phyloP scores from a whole-genome alignment of 2,113 vertebrate species.

The Cephalopterus ornatus region DNA sequence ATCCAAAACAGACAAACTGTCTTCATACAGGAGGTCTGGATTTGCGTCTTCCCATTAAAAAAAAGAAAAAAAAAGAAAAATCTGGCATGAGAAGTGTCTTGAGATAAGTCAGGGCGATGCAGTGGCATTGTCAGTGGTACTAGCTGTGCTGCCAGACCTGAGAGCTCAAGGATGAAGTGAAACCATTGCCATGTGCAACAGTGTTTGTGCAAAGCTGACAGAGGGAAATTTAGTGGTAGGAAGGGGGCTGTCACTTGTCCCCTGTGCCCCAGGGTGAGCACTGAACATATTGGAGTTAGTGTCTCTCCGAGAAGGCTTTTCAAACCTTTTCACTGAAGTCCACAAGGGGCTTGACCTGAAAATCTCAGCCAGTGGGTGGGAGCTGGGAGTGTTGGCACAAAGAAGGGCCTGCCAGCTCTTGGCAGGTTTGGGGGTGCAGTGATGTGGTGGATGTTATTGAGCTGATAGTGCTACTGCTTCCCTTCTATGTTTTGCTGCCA shows the following conservation, averaged over 20 bases:
- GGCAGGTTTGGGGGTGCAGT: neutral
- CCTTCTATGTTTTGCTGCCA: neutral
- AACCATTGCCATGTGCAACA: fast-evolving
- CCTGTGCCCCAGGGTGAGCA: neutral
- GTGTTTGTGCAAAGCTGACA: fast-evolving
- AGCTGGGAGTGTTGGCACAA: neutral
- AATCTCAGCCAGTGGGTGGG: neutral
- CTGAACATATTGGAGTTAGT: neutral
- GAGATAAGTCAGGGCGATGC: neutral
- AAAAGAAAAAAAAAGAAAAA: neutral
- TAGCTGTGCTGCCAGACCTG: neutral
- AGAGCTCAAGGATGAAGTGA: neutral
- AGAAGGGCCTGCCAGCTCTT: neutral
- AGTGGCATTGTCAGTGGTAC: neutral
- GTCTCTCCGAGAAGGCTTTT: neutral
- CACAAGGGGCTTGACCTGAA: neutral
- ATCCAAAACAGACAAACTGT: neutral
- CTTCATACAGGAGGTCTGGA: neutral
- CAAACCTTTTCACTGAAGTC: neutral
- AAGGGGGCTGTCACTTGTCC: neutral
- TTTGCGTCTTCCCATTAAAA: neutral
- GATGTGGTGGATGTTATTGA: neutral
- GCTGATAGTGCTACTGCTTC: neutral
- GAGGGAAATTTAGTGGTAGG: fast-evolving
- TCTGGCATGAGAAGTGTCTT: neutral